These are phyloP conservation scores for Tridacna gigas DNA, from an alignment of 2,888 invertebrate genomes.

Conservation along the genomic window DNA sequence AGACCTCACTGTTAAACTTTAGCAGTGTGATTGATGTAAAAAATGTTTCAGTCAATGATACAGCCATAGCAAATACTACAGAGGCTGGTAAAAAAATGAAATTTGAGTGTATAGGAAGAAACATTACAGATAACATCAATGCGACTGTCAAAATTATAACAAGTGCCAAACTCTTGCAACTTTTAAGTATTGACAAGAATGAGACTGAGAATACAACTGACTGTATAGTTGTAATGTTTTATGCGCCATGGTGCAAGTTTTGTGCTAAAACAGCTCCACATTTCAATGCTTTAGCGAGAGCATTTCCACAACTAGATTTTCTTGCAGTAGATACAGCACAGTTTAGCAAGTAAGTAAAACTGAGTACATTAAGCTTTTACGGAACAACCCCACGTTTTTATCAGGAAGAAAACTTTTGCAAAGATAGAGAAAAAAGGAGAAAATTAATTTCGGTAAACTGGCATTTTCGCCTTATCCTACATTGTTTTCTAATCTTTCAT, in stretches of 20 bases:
- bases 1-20: slow-evolving; percentile 3
- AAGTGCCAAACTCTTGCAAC: slow-evolving; percentile 89
- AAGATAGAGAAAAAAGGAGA: neutral
- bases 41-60: slow-evolving; percentile 37
- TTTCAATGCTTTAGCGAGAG: slow-evolving; percentile 94
- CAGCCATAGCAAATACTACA: slow-evolving; percentile 57
- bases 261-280: slow-evolving; percentile 95
- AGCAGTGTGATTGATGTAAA: slow-evolving; percentile 19
- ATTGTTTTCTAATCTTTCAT: neutral
- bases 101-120: slow-evolving; percentile 78
- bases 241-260: slow-evolving; percentile 95
- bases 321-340: slow-evolving; percentile 95
- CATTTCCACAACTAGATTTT: slow-evolving; percentile 94
- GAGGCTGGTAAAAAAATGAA: slow-evolving; percentile 75
- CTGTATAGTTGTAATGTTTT: slow-evolving; percentile 92
- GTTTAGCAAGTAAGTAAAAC: slow-evolving; percentile 86
- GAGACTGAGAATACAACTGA: slow-evolving; percentile 85
- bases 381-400: neutral
- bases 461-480: neutral
- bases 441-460: neutral
- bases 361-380: neutral
- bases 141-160: slow-evolving; percentile 88
- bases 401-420: neutral
- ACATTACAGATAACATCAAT: slow-evolving; percentile 73
- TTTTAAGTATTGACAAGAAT: slow-evolving; percentile 87